Percentiles rank a stretch among this genome's conserved stretches.
These are phyloP conservation scores for Stomorhina lunata DNA, from an alignment of 2,888 invertebrate species.

Conservation along the genomic window DNA sequence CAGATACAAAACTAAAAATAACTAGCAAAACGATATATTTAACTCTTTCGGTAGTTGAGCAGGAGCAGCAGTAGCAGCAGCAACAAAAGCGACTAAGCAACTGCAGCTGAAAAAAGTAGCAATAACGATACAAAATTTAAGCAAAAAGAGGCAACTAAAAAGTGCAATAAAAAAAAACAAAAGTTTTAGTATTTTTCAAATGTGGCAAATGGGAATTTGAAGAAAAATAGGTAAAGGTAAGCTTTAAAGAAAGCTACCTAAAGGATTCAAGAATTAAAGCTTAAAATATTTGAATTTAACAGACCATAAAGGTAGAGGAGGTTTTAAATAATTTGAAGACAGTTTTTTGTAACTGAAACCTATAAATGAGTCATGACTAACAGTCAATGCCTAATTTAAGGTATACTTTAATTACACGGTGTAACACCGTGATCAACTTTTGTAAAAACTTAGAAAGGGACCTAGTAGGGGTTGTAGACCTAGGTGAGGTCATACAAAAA, in stretches of 20 bases:
- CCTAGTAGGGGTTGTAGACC: too few species aligned
- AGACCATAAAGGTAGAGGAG: too few species aligned
- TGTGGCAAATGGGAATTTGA: neutral
- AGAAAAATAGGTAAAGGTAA: neutral
- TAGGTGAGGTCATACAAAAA: too few species aligned
- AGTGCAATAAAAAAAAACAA: neutral
- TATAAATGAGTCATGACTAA: too few species aligned
- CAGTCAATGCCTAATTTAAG: too few species aligned
- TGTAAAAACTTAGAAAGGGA: too few species aligned
- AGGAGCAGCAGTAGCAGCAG: neutral
- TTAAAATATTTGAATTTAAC: neutral
- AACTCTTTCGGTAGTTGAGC: conserved; percentile 5
- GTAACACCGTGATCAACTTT: too few species aligned
- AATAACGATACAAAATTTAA: neutral
- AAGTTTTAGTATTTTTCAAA: too few species aligned
- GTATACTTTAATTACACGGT: too few species aligned
- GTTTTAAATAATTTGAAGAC: too few species aligned
- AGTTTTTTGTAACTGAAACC: too few species aligned
- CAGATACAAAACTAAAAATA: neutral
- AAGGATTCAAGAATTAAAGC: too few species aligned
- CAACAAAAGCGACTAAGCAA: neutral
- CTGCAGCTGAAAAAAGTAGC: neutral
- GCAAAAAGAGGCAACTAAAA: neutral
- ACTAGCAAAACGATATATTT: conserved; percentile 18
- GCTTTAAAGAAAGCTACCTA: neutral